These are phyloP conservation scores for Romanogobio albipinnatus DNA, from an alignment of 2,113 vertebrate genomes.

Conservation along the genomic window DNA sequence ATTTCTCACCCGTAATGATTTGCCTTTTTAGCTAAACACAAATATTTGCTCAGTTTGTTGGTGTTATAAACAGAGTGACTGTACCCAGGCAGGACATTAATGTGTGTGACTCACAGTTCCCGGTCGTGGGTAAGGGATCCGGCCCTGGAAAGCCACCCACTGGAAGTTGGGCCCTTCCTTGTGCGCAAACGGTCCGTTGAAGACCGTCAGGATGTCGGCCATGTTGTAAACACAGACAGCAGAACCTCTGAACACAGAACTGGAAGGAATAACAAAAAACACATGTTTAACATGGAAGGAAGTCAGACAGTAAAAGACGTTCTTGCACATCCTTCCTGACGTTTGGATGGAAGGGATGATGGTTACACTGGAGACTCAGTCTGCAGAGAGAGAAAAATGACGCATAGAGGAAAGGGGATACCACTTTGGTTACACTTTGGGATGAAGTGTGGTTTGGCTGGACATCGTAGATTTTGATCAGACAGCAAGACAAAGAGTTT, in stretches of 20 bases:
- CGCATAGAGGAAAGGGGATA: not conserved
- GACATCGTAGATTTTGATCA: not conserved
- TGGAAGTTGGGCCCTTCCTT: constrained; percentile 96
- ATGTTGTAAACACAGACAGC: constrained; percentile 96
- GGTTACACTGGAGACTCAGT: not conserved
- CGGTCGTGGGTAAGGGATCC: constrained; percentile 94
- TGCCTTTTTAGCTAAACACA: not conserved
- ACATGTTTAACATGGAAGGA: not conserved
- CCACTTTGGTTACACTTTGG: not conserved
- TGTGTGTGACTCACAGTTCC: constrained; percentile 87
- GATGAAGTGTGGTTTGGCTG: constrained; percentile 17
- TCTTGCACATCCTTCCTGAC: not conserved
- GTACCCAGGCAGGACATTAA: not conserved
- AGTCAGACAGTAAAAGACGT: not conserved
- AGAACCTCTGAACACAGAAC: constrained; percentile 98
- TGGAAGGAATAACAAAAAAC: constrained; percentile 62
- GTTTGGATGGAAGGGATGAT: not conserved
- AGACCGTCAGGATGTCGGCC: constrained; percentile 95
- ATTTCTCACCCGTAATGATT: not conserved
- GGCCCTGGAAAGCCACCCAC: constrained; percentile 93
- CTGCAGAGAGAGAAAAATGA: not conserved
- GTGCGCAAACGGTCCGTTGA: constrained; percentile 97
- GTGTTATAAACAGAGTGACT: not conserved
- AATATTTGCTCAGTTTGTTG: not conserved
- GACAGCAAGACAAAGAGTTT: not conserved